phyloP scores from a whole-genome alignment of 2,797 vertebrate genomes.

The Lepus townsendii region DNA sequence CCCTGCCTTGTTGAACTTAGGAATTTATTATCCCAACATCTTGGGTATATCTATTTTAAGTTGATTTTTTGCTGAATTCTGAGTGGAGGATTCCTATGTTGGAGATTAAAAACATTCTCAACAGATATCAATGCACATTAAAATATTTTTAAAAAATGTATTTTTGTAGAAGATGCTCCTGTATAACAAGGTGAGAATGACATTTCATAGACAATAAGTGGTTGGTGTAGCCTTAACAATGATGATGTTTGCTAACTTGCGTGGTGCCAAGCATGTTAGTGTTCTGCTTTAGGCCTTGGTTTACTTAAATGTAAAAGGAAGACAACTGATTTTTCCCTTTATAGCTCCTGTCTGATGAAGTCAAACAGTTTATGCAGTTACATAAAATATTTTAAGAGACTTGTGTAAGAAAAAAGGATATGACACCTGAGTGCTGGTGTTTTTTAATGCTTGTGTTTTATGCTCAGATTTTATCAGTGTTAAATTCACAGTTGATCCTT shows the following conservation, averaged over 20 bases:
- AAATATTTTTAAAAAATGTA: not conserved
- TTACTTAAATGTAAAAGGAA: slow-evolving; percentile 44
- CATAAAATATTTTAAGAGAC: slow-evolving; percentile 12
- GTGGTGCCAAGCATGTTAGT: not conserved
- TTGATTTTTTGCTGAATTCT: not conserved
- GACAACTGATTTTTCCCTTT: not conserved
- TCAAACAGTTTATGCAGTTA: not conserved
- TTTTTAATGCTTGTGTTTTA: slow-evolving; percentile 28
- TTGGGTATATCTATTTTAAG: not conserved
- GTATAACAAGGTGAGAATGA: not conserved
- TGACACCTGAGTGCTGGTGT: not conserved
- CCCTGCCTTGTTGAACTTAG: not conserved
- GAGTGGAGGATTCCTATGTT: not conserved
- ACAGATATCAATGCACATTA: not conserved
- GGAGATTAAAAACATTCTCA: slow-evolving; percentile 13
- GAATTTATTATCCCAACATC: not conserved
- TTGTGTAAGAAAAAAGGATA: not conserved
- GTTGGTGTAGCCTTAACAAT: not conserved
- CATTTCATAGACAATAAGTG: not conserved
- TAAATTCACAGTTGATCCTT: slow-evolving; percentile 1
- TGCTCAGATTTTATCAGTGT: not conserved
- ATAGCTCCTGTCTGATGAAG: not conserved
- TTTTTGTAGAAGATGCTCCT: not conserved
- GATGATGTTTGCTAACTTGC: not conserved
- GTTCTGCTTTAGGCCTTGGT: not conserved